Conservation (phyloP, 2,888 invertebrate genomes). For the Argyresthia albistria region DNA sequence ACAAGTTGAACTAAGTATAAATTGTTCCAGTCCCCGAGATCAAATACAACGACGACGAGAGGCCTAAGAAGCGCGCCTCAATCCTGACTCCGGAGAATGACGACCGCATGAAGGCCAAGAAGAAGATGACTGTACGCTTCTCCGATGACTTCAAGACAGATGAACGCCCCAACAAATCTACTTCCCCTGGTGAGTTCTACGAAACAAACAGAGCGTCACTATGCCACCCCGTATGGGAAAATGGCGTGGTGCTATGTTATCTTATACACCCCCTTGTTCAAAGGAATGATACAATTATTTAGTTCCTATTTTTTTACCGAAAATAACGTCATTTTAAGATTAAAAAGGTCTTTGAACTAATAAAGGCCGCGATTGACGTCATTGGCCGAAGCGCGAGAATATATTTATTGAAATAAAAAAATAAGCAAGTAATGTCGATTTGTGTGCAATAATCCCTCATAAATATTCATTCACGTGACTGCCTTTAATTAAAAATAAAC, state of each 20-base stretch:
- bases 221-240: too few relatives aligned
- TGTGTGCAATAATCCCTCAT: slow-evolving; percentile 15
- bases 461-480: slow-evolving; percentile 25
- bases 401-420: neutral
- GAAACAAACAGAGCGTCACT: neutral
- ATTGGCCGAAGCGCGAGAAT: too few relatives aligned
- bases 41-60: slow-evolving; percentile 36
- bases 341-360: too few relatives aligned
- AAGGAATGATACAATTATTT: too few relatives aligned
- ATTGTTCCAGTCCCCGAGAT: neutral
- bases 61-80: slow-evolving; percentile 54
- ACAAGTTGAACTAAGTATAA: too few relatives aligned
- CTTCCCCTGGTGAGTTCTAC: slow-evolving; percentile 52
- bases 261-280: too few relatives aligned
- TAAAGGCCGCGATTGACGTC: too few relatives aligned
- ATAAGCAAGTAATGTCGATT: neutral
- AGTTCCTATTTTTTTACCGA: too few relatives aligned
- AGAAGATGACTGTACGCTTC: slow-evolving; percentile 59
- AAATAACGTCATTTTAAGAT: too few relatives aligned
- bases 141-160: slow-evolving; percentile 45
- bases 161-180: slow-evolving; percentile 44
- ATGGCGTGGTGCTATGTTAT: too few relatives aligned
- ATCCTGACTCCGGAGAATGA: slow-evolving; percentile 61
- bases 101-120: slow-evolving; percentile 52
- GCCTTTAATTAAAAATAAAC: slow-evolving; percentile 16